A percentile compares a stretch with the other conserved stretches of the same genome.
phyloP scores from a whole-genome alignment of 2,888 invertebrate species.

The Ennomos fuscantarius region DNA sequence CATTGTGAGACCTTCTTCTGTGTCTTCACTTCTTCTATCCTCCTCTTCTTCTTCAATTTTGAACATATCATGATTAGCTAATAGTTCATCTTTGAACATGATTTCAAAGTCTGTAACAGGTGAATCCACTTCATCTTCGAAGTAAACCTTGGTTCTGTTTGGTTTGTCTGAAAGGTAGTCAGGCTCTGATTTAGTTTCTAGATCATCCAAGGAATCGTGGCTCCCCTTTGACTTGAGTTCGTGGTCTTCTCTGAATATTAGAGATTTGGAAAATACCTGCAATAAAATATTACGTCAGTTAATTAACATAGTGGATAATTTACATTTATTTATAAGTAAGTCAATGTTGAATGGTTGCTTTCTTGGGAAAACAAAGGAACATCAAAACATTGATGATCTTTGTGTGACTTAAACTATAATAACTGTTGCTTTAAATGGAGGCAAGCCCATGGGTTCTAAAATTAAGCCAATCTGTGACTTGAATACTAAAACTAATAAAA shows the following conservation, averaged over 20 bases:
- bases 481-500: too few relatives aligned
- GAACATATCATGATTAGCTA: constrained; percentile 72
- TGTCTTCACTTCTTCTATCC: constrained; percentile 67
- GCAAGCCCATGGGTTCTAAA: too few relatives aligned
- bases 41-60: constrained; percentile 82
- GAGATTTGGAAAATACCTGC: constrained; percentile 81
- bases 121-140: constrained; percentile 79
- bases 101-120: constrained; percentile 82
- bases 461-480: too few relatives aligned
- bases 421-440: too few relatives aligned
- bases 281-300: constrained; percentile 37
- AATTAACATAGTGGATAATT: too few relatives aligned
- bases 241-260: constrained; percentile 79
- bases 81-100: constrained; percentile 82
- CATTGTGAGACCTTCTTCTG: constrained; percentile 77
- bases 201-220: constrained; percentile 66
- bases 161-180: constrained; percentile 73
- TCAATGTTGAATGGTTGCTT: too few relatives aligned
- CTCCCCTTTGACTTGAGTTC: constrained; percentile 69
- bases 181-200: constrained; percentile 79
- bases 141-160: constrained; percentile 78
- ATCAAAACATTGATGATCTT: too few relatives aligned
- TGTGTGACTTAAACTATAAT: too few relatives aligned
- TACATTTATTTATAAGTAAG: too few relatives aligned
- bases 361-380: too few relatives aligned